Evolutionary conservation across 1,140 invertebrate genomes (phyloP).

Genomic region (Pachyrhynchus sulphureomaculatus): DNA sequence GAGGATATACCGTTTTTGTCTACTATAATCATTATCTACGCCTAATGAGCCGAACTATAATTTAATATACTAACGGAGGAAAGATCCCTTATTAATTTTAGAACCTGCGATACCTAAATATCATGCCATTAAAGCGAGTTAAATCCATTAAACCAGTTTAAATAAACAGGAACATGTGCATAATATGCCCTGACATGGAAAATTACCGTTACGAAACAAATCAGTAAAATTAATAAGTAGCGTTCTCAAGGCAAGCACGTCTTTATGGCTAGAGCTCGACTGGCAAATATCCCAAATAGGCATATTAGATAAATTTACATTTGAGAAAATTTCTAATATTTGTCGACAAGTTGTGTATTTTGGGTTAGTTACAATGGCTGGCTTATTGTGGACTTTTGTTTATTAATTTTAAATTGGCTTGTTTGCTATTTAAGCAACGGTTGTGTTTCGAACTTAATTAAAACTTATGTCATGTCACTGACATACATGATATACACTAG

Average conservation of each 20-base stretch:
- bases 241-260: constrained; percentile 4
- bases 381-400: not conserved
- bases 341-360: constrained; percentile 6
- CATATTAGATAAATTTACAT: constrained; percentile 32
- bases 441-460: not conserved
- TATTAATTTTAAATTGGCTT: not conserved
- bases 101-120: too few relatives aligned
- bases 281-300: constrained; percentile 34
- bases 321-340: constrained; percentile 31
- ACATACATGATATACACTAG: too few relatives aligned
- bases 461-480: too few relatives aligned
- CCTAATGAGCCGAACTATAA: too few relatives aligned
- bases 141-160: not conserved
- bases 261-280: constrained; percentile 20
- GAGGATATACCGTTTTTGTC: too few relatives aligned
- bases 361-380: constrained; percentile 4
- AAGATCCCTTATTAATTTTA: too few relatives aligned
- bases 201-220: constrained; percentile 17
- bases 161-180: constrained; percentile 5
- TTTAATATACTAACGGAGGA: too few relatives aligned
- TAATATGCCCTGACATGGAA: constrained; percentile 3
- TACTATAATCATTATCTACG: too few relatives aligned
- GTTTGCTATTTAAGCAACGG: not conserved
- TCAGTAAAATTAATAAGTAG: constrained; percentile 18
- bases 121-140: too few relatives aligned